Conservation (phyloP, 37 sponge, comb jelly and placozoan species). For the Chondrilla cf. caribensis region DNA sequence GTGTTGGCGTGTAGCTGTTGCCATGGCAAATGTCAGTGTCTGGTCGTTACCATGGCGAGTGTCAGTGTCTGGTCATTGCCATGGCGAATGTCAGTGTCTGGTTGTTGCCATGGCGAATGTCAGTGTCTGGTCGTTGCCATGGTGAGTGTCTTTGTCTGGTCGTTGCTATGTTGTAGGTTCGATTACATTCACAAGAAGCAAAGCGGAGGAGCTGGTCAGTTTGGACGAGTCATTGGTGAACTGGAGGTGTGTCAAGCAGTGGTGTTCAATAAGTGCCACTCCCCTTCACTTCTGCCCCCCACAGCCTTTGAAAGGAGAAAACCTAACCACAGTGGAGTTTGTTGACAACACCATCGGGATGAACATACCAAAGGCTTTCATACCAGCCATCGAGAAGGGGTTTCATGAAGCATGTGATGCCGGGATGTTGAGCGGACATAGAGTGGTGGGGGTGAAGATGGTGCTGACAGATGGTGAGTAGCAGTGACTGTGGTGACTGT, state of each 20-base stretch:
- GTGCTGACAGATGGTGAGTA: slow-evolving; percentile 85
- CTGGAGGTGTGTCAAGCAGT: slow-evolving; percentile 55
- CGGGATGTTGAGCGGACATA: slow-evolving; percentile 83
- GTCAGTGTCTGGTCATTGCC: neutral
- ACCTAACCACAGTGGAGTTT: slow-evolving; percentile 74
- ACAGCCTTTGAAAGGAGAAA: slow-evolving; percentile 73
- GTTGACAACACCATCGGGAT: slow-evolving; percentile 81
- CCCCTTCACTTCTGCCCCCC: neutral
- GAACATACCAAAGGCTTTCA: slow-evolving; percentile 92
- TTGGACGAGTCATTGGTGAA: slow-evolving; percentile 82
- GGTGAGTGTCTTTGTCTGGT: too few species aligned
- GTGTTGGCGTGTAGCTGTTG: too few species aligned
- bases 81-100: neutral
- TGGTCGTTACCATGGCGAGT: too few species aligned
- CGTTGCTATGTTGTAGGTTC: slow-evolving; percentile 68
- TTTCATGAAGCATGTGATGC: slow-evolving; percentile 42
- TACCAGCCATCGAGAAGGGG: slow-evolving; percentile 95
- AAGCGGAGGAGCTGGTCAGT: slow-evolving; percentile 97
- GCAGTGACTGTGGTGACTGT: neutral
- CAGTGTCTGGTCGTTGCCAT: too few species aligned
- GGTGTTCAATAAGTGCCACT: neutral
- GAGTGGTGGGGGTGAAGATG: slow-evolving; percentile 78
- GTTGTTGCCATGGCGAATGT: too few species aligned
- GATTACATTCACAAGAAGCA: slow-evolving; percentile 97
- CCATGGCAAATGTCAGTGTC: too few species aligned